phyloP scores from a whole-genome alignment of 2,888 invertebrate genomes.

The Andrena trimmerana region DNA sequence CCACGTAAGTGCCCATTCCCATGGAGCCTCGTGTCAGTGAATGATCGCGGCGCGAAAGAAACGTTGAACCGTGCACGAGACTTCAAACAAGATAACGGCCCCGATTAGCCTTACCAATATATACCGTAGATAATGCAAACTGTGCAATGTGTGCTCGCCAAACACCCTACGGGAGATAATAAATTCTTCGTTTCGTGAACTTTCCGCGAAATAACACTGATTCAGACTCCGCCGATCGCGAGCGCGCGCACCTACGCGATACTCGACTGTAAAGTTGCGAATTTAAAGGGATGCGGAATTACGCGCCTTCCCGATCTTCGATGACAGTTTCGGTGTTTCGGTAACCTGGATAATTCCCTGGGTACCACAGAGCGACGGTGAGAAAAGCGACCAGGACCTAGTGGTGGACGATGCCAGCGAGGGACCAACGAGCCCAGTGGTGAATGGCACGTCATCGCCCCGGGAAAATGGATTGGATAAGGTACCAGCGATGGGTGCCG shows the following conservation, averaged over 20 bases:
- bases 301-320: not conserved
- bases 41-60: constrained; percentile 11
- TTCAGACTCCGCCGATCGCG: not conserved
- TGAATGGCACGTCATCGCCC: constrained; percentile 93
- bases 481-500: constrained; percentile 83
- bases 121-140: constrained; percentile 33
- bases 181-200: constrained; percentile 4
- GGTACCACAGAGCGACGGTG: constrained; percentile 90
- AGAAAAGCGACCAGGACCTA: constrained; percentile 95
- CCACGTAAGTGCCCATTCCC: constrained; percentile 88
- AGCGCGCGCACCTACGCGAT: not conserved
- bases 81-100: constrained; percentile 47
- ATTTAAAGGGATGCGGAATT: too few relatives aligned
- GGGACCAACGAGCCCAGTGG: constrained; percentile 94
- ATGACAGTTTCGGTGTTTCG: not conserved
- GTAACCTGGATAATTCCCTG: too few relatives aligned
- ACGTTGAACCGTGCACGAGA: constrained; percentile 35
- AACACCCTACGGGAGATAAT: constrained; percentile 11
- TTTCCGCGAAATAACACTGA: not conserved
- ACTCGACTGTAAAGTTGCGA: too few relatives aligned
- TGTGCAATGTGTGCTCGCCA: constrained; percentile 12
- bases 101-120: constrained; percentile 35
- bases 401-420: constrained; percentile 98
- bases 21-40: not conserved
- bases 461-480: constrained; percentile 95